phyloP scores from a whole-genome alignment of 23 tunicate genomes.

The Clavelina lepadiformis region DNA sequence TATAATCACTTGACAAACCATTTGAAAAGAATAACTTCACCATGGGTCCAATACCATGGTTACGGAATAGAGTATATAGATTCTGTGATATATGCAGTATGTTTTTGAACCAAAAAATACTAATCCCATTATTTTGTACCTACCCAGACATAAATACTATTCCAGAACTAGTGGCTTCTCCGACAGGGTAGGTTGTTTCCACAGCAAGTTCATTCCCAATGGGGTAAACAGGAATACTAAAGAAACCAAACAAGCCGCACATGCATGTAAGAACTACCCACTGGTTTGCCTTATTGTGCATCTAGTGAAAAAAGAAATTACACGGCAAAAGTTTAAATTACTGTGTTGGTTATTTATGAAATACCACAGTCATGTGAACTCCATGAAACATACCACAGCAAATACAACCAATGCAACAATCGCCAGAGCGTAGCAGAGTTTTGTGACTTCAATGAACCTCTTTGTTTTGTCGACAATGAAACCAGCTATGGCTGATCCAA shows the following conservation, averaged over 20 bases:
- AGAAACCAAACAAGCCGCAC: conserved; percentile 78
- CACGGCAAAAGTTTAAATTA: background rate
- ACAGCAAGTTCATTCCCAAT: conserved; percentile 90
- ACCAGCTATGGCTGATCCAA: conserved; percentile 80
- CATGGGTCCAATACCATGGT: too few species aligned
- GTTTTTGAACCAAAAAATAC: too few species aligned
- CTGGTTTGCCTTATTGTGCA: conserved; percentile 50
- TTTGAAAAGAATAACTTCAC: too few species aligned
- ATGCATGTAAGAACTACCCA: conserved; percentile 46
- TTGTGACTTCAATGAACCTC: conserved; percentile 64
- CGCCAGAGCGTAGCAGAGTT: conserved; percentile 60
- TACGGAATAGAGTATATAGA: too few species aligned
- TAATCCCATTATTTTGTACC: too few species aligned
- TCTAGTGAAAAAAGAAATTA: background rate
- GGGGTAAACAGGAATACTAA: conserved; percentile 87
- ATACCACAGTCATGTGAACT: too few species aligned
- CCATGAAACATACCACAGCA: conserved; percentile 31
- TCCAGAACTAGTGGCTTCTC: conserved; percentile 96
- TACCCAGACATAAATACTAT: conserved; percentile 78
- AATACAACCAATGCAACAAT: conserved; percentile 57
- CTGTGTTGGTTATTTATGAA: background rate
- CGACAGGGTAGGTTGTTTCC: conserved; percentile 94
- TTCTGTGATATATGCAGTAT: too few species aligned
- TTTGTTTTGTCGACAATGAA: conserved; percentile 86
- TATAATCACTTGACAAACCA: too few species aligned